These are phyloP conservation scores for Drosophila testacea DNA, from an alignment of 2,888 invertebrate species.

Conservation along the genomic window DNA sequence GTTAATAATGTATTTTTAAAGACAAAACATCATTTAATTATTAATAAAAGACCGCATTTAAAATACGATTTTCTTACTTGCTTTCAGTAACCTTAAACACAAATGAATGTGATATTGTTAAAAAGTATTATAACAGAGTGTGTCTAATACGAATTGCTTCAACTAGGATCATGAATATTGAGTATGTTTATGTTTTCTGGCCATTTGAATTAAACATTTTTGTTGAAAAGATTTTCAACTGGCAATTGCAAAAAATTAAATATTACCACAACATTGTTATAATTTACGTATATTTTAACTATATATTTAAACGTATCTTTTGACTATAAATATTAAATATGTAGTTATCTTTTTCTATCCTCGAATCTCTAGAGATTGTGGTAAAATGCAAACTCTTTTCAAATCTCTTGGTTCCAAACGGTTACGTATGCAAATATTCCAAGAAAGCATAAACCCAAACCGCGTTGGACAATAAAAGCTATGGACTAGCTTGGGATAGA, in stretches of 20 bases:
- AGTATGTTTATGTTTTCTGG: constrained; percentile 36
- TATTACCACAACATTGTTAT: too few relatives aligned
- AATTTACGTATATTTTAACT: too few relatives aligned
- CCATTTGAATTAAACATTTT: constrained; percentile 29
- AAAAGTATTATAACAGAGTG: too few relatives aligned
- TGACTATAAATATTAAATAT: neutral
- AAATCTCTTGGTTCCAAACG: constrained; percentile 53
- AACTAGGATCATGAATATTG: neutral
- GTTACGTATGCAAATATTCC: constrained; percentile 71
- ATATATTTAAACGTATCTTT: too few relatives aligned
- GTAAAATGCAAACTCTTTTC: constrained; percentile 62
- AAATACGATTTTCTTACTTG: too few relatives aligned
- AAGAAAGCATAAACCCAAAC: constrained; percentile 34
- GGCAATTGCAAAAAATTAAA: too few relatives aligned
- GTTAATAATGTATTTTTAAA: neutral
- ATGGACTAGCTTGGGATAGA: constrained; percentile 14
- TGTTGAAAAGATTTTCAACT: neutral
- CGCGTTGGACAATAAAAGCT: constrained; percentile 21
- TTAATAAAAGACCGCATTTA: too few relatives aligned
- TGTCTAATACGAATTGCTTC: too few relatives aligned
- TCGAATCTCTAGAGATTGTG: constrained; percentile 17
- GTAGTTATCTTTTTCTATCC: neutral
- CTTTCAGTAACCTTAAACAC: too few relatives aligned
- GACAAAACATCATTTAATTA: too few relatives aligned
- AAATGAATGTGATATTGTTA: too few relatives aligned